Conservation (phyloP, 2,888 invertebrate species). For the Drosophila cracens region DNA sequence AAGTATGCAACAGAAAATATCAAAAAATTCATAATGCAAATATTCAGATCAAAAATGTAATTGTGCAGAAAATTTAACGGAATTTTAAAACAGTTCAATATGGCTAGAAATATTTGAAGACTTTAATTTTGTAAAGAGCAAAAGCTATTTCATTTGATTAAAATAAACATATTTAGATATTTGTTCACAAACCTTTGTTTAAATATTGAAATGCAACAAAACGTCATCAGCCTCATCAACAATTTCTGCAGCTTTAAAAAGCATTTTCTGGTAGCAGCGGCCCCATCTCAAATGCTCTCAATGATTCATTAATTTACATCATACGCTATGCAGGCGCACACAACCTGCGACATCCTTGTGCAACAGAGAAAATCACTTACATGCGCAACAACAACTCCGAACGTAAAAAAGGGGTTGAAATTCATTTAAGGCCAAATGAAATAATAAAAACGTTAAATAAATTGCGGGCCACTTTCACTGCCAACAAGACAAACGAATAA, state of each 20-base stretch:
- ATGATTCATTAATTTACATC: constrained; percentile 51
- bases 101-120: background rate
- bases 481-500: constrained; percentile 10
- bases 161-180: background rate
- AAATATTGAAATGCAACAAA: background rate
- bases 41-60: background rate
- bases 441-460: constrained; percentile 45
- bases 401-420: constrained; percentile 21
- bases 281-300: constrained; percentile 19
- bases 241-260: constrained; percentile 6
- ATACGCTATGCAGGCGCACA: constrained; percentile 16
- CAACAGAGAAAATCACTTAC: constrained; percentile 39
- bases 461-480: constrained; percentile 46
- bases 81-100: background rate
- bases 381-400: constrained; percentile 17
- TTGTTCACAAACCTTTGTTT: background rate
- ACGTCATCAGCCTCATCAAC: constrained; percentile 3
- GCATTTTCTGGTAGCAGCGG: constrained; percentile 12
- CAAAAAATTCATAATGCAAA: constrained; percentile 19
- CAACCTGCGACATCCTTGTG: constrained; percentile 25
- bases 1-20: constrained; percentile 31
- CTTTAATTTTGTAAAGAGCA: background rate
- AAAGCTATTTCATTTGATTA: background rate
- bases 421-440: constrained; percentile 9
- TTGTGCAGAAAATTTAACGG: background rate